These are phyloP conservation scores for Folsomia manolachei DNA, from an alignment of 2,888 invertebrate genomes.

Conservation along the genomic window DNA sequence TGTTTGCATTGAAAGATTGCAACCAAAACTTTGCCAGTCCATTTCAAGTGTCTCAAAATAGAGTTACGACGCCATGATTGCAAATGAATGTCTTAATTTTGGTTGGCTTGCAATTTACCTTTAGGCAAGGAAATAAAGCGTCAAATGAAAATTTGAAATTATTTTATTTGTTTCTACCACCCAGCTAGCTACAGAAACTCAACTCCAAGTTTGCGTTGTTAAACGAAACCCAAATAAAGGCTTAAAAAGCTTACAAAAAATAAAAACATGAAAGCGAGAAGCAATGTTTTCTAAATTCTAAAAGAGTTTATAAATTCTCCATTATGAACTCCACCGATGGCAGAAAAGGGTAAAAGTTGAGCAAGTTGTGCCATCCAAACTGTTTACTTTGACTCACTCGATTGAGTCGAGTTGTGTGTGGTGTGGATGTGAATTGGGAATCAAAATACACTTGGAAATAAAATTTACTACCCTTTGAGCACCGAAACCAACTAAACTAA, in stretches of 20 bases:
- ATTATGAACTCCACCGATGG: conserved; percentile 3
- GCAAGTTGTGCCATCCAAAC: background rate
- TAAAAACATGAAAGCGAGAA: background rate
- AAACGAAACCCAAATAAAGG: background rate
- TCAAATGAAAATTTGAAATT: too few species aligned
- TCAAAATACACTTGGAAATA: background rate
- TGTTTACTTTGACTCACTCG: conserved; percentile 1
- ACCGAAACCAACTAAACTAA: background rate
- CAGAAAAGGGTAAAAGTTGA: background rate
- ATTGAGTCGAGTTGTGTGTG: background rate
- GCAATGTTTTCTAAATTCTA: background rate
- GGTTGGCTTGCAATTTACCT: too few species aligned
- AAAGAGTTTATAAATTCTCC: conserved; percentile 8
- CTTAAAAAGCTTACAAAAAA: background rate
- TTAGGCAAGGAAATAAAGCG: too few species aligned
- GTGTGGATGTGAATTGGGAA: background rate
- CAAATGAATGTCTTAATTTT: too few species aligned
- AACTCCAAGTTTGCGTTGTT: too few species aligned
- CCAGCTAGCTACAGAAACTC: too few species aligned
- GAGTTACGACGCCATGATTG: too few species aligned
- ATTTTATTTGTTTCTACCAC: too few species aligned
- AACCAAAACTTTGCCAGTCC: too few species aligned
- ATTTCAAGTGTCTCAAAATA: too few species aligned
- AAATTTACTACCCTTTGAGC: background rate
- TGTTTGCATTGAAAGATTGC: too few species aligned